Conservation (phyloP, 2,113 vertebrate species). For the Pipra filicauda region DNA sequence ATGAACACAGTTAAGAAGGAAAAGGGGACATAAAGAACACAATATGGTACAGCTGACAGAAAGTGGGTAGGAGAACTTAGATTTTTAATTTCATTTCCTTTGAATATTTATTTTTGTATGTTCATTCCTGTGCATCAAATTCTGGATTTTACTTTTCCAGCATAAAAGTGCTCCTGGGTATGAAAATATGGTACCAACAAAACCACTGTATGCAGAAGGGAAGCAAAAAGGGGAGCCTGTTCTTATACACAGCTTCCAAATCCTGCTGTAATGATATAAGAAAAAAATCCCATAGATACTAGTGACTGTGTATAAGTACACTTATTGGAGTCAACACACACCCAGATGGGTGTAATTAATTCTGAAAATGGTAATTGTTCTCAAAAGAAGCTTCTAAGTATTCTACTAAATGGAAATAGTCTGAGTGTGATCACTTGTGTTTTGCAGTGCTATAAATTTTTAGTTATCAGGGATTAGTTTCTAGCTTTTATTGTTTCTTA, state of each 20-base stretch:
- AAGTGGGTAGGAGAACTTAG: neutral
- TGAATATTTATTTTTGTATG: neutral
- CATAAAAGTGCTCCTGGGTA: neutral
- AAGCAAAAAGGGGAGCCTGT: neutral
- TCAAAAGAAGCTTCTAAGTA: neutral
- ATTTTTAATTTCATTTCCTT: neutral
- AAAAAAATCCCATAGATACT: neutral
- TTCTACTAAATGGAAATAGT: neutral
- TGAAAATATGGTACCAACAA: neutral
- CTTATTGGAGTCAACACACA: neutral
- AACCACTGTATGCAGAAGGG: neutral
- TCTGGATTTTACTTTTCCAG: neutral
- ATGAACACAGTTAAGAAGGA: neutral
- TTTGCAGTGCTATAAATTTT: neutral
- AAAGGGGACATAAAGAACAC: neutral
- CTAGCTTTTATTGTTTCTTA: constrained; percentile 4
- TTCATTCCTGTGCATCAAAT: neutral
- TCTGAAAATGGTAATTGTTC: neutral
- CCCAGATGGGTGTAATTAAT: neutral
- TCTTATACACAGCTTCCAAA: neutral
- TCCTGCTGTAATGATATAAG: neutral
- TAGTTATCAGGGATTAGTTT: neutral
- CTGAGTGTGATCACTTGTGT: neutral
- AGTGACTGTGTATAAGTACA: neutral
- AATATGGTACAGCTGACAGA: neutral